Evolutionary conservation across 2,888 invertebrate genomes (phyloP), one percentile per base, ranked within the genome.

Genomic region (Sesamia inferens): DNA sequence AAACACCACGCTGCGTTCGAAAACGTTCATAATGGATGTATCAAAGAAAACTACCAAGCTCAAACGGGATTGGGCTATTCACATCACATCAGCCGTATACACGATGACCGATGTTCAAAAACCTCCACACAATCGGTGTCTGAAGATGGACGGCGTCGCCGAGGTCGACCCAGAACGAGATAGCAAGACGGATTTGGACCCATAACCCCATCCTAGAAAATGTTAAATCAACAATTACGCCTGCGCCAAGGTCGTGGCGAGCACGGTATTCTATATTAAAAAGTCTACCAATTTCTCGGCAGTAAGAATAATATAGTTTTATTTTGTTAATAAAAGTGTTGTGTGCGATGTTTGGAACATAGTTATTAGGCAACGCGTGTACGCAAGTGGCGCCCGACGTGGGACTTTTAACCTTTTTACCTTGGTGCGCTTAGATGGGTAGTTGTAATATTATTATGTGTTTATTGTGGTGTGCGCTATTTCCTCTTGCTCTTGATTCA

Each of bases 311-410:
- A 57, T 72, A 71, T 79, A 86, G 67, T 78, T 85, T 83, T 81
- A 85, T 85, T 68, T 68, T 47, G 51, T 44, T 68, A 83, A 85
- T 81, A 63, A 69, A 71, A 63, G 71, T 66, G 59, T 55, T 84
- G 58, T 81, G 59, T 61, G 55, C 55, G 81, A 47, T 70, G 63
- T 48, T 68, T 22, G 66, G 39, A 64, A 62, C 69, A 14, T 63
- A 63, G 77, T 70, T 57, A 71, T 80, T 66, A 80, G 64, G 54
- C 42, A 51, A 71, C 65, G 79, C 79, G 79, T 78, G 77, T 42
- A 57, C 72, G 74, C 74, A 73, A 87, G 73, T 88, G 85, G 89
- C 85, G 74, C 83, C 84, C 83, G 69, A 82, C 77, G 68, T 78
- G 81, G 81, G 76, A 66, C 80, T 74, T 68, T 76, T 80, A 68